Evolutionary conservation across 1,140 invertebrate species (phyloP), one percentile per base, ranked within the genome.

Genomic region (Thrips palmi): DNA sequence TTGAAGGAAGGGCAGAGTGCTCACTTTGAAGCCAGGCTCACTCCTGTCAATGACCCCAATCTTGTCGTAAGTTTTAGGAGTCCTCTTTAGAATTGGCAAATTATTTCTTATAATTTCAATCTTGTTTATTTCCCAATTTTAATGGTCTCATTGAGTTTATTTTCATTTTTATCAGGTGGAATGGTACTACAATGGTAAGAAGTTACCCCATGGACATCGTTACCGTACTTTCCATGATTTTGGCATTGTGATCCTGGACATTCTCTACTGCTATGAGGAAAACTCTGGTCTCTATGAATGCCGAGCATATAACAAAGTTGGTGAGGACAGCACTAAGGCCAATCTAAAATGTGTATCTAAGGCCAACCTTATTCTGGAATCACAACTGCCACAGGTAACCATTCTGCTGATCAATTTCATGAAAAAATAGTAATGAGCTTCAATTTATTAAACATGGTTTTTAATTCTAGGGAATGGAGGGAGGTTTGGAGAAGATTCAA

Each of bases 211-310:
- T 55, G 89, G 89, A 18, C 88, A 94, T 62, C 75, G 89, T 40
- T 96, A 89, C 54, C 74, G 87, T 47, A 93, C 87, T 31, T 89
- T 92, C 75, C 87, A 96, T 54, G 91, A 97, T 54, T 96, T 97
- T 60, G 89, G 81, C 41, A 89, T 93, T 53, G 91, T 96, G 21
- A 89, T 93, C 47, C 65, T 97, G 40, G 91, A 96, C 50, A 92
- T 97, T 42, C 60, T 96, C 1, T 97, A 94, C 54, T 93, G 87
- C 47, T 96, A 94, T 52, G 86, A 87, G 58, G 89, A 97, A 62
- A 94, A 97, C 57, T 89, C 85, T 32, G 91, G 92, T 21, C 71
- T 77, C 14, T 92, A 89, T 51, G 85, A 91, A 62, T 89, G 86
- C 53, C 68, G 86, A 45, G 89, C 92, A 14, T 77, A 76, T 10